A percentile compares a stretch with the other conserved stretches of the same genome.
Evolutionary conservation across 2,113 vertebrate species (phyloP).

Genomic region (Bos javanicus): DNA sequence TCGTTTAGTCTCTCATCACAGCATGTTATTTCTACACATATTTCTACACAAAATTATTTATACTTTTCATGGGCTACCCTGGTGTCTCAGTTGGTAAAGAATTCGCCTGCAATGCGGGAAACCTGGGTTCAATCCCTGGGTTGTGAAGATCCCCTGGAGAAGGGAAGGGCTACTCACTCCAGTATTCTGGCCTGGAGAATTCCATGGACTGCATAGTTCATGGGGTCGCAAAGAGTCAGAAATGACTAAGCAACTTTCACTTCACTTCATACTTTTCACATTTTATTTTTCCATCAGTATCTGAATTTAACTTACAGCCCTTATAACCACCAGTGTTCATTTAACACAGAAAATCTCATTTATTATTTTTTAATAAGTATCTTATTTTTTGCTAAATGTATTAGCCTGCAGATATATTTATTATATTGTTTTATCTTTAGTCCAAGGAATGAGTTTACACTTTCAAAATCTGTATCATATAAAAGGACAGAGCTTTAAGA

Average conservation of each 20-base stretch:
- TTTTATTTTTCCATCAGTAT: neutral
- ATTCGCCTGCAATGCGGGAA: no score
- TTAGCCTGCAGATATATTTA: neutral
- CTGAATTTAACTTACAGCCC: neutral
- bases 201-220: neutral
- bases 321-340: neutral
- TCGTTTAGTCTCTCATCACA: no score
- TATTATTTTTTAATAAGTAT: neutral
- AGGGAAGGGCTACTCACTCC: neutral
- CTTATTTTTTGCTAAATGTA: neutral
- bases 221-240: accelerated
- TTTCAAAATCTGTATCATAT: neutral
- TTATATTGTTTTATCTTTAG: neutral
- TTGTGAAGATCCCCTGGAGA: neutral
- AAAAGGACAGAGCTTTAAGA: neutral
- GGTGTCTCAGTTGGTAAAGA: no score
- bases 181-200: neutral
- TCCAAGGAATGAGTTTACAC: neutral
- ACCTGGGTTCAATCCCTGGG: neutral
- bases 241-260: neutral
- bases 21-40: no score
- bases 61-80: no score
- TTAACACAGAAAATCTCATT: neutral
- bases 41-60: no score
- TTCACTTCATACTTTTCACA: neutral